Evolutionary conservation across 2,113 vertebrate species (phyloP).

Genomic region (Salvelinus namaycush): DNA sequence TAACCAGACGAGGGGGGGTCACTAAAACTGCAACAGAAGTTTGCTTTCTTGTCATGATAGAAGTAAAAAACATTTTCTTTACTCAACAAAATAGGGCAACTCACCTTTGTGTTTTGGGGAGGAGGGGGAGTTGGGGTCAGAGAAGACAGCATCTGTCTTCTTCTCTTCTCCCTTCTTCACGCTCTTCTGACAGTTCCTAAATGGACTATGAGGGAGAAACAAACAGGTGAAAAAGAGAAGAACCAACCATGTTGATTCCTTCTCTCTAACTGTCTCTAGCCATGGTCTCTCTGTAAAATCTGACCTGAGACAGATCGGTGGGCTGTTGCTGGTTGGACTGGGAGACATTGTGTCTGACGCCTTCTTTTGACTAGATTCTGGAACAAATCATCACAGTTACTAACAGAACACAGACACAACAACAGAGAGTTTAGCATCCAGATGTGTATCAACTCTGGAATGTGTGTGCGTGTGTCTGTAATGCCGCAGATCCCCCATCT

Average conservation of each 20-base stretch:
- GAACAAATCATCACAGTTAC: slow-evolving; percentile 9
- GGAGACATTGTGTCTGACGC: slow-evolving; percentile 79
- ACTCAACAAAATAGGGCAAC: not conserved
- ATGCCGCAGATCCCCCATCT: not conserved
- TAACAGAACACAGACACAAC: not conserved
- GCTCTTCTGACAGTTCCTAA: slow-evolving; percentile 75
- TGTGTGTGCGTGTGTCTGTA: not conserved
- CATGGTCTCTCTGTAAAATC: not conserved
- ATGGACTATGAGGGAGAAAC: slow-evolving; percentile 73
- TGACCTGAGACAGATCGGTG: slow-evolving; percentile 79
- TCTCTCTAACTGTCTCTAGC: not conserved
- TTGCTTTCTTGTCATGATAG: not conserved
- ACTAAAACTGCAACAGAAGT: not conserved
- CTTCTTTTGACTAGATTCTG: slow-evolving; percentile 91
- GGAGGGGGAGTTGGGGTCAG: slow-evolving; percentile 44
- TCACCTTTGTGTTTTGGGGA: slow-evolving; percentile 72
- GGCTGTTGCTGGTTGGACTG: slow-evolving; percentile 55
- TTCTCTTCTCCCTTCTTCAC: slow-evolving; percentile 85
- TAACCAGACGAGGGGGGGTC: no score
- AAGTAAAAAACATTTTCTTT: not conserved
- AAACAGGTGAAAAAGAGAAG: not conserved
- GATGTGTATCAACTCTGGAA: not conserved
- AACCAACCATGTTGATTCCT: not conserved
- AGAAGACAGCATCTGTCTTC: slow-evolving; percentile 68
- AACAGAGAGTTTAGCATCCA: not conserved